These are phyloP conservation scores for Stigmatopora argus DNA, from an alignment of 2,113 vertebrate genomes.

Conservation along the genomic window DNA sequence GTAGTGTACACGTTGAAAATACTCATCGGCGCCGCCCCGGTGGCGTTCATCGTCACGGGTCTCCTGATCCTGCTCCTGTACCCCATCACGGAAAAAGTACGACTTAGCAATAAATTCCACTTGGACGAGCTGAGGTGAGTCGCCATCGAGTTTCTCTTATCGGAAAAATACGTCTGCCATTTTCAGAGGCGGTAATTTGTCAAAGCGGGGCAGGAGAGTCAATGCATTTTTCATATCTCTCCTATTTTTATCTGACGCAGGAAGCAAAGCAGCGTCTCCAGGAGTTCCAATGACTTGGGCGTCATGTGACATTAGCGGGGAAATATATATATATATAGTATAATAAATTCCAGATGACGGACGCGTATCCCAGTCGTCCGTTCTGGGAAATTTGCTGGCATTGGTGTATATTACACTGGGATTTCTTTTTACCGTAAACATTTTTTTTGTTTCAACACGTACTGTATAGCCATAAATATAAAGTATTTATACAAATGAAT, in stretches of 20 bases:
- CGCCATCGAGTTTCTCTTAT: conserved; percentile 16
- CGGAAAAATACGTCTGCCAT: too few relatives aligned
- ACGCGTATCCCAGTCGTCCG: conserved; percentile 48
- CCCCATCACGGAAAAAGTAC: conserved; percentile 78
- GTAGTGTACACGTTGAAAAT: conserved; percentile 87
- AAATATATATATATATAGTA: too few relatives aligned
- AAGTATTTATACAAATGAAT: conserved; percentile 72
- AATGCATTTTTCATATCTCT: not conserved
- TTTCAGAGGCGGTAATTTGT: too few relatives aligned
- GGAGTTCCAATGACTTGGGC: conserved; percentile 55
- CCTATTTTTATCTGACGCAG: conserved; percentile 31
- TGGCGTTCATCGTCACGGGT: conserved; percentile 81
- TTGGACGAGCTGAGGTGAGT: conserved; percentile 77
- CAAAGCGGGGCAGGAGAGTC: not conserved
- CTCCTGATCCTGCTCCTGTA: conserved; percentile 83
- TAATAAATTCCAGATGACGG: conserved; percentile 27
- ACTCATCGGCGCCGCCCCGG: conserved; percentile 84
- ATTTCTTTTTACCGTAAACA: conserved; percentile 63
- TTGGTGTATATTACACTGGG: conserved; percentile 81
- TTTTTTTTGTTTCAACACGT: conserved; percentile 60
- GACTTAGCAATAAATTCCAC: conserved; percentile 72
- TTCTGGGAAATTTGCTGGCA: conserved; percentile 56
- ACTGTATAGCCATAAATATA: conserved; percentile 58
- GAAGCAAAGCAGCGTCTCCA: conserved; percentile 63
- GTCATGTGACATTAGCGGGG: conserved; percentile 52